Base-by-base conservation (phyloP, 2,113 vertebrate species). In the Isurus oxyrinchus region DNA sequence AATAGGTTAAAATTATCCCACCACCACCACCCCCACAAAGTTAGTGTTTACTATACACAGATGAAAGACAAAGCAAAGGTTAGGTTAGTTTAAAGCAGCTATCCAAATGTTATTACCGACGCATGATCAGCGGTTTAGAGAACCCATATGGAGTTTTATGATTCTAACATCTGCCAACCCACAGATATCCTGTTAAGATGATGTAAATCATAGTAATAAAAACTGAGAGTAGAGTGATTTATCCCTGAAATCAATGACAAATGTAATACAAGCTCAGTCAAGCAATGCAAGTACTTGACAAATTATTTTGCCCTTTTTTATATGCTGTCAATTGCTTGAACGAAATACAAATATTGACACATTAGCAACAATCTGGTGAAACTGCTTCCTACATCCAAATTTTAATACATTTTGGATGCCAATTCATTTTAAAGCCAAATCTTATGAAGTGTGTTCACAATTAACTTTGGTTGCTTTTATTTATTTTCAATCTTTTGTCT, bases 151-250 rank as follows among this genome's bases (percentile, higher is more conserved):
- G 40, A 44, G 63, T 95, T 95, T 63, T 49, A 44, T 27, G 10
- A 95, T 69, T 95, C 23, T 44, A 95, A 66, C 94, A 95, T 66
- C 25, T 95, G 94, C 94, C 94, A 95, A 69, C 40, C 53, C 44
- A 69, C 40, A 44, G 25, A 49, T 66, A 27, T 49, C 10, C 63
- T 35, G 44, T 95, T 95, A 69, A 55, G 66, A 25, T 69, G 44
- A 5, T 67, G 27, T 69, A 72, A 95, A 10, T 72, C 94, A 95
- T 95, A 72, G 23, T 44, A 72, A 6, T 95, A 44, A 95, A 1
- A 91, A 91, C 88, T 63, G 16, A 2, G 10, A 95, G 21, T 11
- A 44, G 10, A 72, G 44, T 95, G 14, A 53, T 95, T 95, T 53
- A 72, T 11, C 14, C 4, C 94, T 44, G n/a, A 25, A 67, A 66